Evolutionary conservation across 2,888 invertebrate species (phyloP).

Genomic region (Lingula anatina): DNA sequence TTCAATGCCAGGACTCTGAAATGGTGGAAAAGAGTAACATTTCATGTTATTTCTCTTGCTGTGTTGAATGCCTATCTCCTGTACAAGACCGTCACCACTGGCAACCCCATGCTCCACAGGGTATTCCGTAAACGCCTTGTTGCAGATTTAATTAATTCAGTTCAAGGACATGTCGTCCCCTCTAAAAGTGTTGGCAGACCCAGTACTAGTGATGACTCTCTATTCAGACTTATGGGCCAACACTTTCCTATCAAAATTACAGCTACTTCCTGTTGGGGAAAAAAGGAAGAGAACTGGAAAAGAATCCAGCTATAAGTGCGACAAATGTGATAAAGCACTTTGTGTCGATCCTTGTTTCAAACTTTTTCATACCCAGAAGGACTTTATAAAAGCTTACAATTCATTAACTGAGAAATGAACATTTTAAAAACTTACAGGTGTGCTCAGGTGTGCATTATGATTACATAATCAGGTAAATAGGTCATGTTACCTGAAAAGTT

Average conservation of each 20-base stretch:
- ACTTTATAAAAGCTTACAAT: not conserved
- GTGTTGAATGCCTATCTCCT: slow-evolving; percentile 11
- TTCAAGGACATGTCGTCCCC: not conserved
- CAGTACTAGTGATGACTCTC: slow-evolving; percentile 1
- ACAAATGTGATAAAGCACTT: slow-evolving; percentile 2
- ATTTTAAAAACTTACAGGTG: too few relatives aligned
- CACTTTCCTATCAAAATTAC: slow-evolving; percentile 6
- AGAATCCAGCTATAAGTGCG: slow-evolving; percentile 5
- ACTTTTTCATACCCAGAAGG: slow-evolving; percentile 3
- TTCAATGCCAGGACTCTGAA: slow-evolving; percentile 12
- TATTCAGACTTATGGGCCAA: slow-evolving; percentile 2
- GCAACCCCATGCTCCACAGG: slow-evolving; percentile 2
- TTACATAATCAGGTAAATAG: too few relatives aligned
- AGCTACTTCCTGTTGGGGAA: slow-evolving; percentile 1
- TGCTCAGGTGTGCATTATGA: too few relatives aligned
- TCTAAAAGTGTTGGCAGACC: slow-evolving; percentile 3
- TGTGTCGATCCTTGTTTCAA: slow-evolving; percentile 7
- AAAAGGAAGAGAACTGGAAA: slow-evolving; percentile 4
- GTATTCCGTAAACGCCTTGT: slow-evolving; percentile 4
- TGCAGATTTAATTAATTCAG: not conserved
- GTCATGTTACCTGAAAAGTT: too few relatives aligned
- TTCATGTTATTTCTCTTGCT: slow-evolving; percentile 9
- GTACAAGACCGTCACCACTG: slow-evolving; percentile 4
- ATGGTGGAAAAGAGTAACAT: slow-evolving; percentile 17
- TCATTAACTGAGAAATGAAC: too few relatives aligned